These are phyloP conservation scores for Stegophylla sp. DNA, from an alignment of 2,888 invertebrate species.

Conservation along the genomic window DNA sequence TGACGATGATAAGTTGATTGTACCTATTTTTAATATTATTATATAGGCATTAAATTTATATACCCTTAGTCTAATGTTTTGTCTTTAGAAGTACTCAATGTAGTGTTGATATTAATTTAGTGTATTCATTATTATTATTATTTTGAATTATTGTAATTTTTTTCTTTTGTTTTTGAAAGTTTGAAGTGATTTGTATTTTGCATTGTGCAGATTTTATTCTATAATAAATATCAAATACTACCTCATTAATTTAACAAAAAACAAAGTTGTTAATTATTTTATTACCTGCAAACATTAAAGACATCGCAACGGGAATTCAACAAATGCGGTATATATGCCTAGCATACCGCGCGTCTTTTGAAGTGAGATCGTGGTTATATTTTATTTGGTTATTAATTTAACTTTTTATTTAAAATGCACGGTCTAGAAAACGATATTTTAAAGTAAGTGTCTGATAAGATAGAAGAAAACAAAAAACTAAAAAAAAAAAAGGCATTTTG, in stretches of 20 bases:
- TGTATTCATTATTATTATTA: constrained; percentile 18
- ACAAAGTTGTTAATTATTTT: neutral
- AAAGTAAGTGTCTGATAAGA: no score
- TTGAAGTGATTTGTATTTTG: constrained; percentile 41
- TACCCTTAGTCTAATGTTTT: constrained; percentile 45
- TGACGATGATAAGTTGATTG: constrained; percentile 21
- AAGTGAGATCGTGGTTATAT: no score
- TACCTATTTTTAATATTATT: constrained; percentile 19
- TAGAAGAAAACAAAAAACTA: no score
- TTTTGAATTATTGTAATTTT: constrained; percentile 32
- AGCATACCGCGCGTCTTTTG: no score
- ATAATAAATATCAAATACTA: constrained; percentile 55
- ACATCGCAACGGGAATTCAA: no score
- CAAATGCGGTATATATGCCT: no score
- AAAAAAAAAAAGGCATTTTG: no score
- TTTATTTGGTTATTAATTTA: no score
- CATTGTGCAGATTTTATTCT: constrained; percentile 52
- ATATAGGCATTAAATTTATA: constrained; percentile 33
- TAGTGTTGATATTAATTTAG: constrained; percentile 36
- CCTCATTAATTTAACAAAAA: constrained; percentile 37
- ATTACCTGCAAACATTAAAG: no score
- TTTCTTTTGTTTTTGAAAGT: constrained; percentile 37
- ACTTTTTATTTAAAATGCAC: no score
- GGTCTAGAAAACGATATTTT: no score
- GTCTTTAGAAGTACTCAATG: constrained; percentile 41